Percentiles rank a stretch among this genome's conserved stretches.
These are phyloP conservation scores for Melolontha melolontha DNA, from an alignment of 2,888 invertebrate genomes.

Conservation along the genomic window DNA sequence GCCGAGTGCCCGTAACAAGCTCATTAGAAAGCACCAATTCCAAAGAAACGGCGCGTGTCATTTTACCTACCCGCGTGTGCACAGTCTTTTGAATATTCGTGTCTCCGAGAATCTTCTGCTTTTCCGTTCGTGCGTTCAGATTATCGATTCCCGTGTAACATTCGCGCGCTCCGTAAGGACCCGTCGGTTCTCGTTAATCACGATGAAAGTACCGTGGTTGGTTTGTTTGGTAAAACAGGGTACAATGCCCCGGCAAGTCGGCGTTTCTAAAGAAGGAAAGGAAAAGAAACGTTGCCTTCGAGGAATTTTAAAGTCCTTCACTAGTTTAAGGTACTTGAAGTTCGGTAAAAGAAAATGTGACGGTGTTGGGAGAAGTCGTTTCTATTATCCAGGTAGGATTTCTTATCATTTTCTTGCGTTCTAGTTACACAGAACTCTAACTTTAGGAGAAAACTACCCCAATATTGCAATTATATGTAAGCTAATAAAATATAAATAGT, in stretches of 20 bases:
- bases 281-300: slow-evolving; percentile 39
- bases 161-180: no score
- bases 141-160: slow-evolving; percentile 17
- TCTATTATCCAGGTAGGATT: slow-evolving; percentile 27
- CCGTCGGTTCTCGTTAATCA: slow-evolving; percentile 3
- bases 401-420: no score
- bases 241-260: slow-evolving; percentile 39
- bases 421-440: no score
- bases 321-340: slow-evolving; percentile 38
- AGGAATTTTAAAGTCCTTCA: slow-evolving; percentile 38
- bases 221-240: slow-evolving; percentile 51
- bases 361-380: slow-evolving; percentile 9
- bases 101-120: no score
- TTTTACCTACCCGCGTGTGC: not conserved
- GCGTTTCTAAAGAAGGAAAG: not conserved
- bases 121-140: slow-evolving; percentile 20
- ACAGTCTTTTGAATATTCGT: not conserved
- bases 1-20: not conserved
- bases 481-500: no score
- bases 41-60: slow-evolving; percentile 35
- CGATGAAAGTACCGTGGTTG: slow-evolving; percentile 58
- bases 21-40: slow-evolving; percentile 17
- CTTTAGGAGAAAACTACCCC: no score
- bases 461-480: no score
- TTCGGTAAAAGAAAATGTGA: slow-evolving; percentile 12